Evolutionary conservation across 2,113 vertebrate genomes (phyloP).

Genomic region (human (Homo sapiens)): DNA sequence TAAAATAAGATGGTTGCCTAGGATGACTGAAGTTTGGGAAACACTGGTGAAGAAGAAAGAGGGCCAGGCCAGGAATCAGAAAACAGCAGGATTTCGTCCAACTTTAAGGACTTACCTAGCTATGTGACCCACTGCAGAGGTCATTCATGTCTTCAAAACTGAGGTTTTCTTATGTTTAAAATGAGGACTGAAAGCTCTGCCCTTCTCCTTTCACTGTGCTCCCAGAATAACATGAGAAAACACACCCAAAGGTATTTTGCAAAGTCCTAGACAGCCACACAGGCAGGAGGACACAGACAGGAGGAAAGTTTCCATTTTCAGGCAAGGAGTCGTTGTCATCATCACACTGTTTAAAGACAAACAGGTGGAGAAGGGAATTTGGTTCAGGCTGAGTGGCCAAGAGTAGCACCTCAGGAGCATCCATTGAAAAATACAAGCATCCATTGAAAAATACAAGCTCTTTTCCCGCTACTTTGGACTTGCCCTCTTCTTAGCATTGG

Average conservation of each 20-base stretch:
- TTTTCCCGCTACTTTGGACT: not conserved
- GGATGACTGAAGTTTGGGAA: not conserved
- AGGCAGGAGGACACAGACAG: not conserved
- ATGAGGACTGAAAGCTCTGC: not conserved
- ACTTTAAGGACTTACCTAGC: not conserved
- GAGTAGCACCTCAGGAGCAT: not conserved
- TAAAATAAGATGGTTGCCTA: not conserved
- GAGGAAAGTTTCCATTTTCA: not conserved
- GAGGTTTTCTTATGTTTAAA: not conserved
- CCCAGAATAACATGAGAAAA: not conserved
- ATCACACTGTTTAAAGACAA: not conserved
- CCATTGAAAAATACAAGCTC: not conserved
- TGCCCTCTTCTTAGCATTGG: not conserved
- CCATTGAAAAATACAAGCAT: too few relatives aligned
- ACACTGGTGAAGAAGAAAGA: not conserved
- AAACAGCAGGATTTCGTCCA: not conserved
- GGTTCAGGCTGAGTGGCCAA: not conserved
- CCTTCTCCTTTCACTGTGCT: not conserved
- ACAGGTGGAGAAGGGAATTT: not conserved
- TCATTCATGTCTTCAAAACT: not conserved
- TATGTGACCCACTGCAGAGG: not conserved
- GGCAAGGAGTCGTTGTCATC: not conserved
- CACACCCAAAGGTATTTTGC: not conserved
- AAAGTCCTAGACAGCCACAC: not conserved
- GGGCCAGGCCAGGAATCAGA: not conserved